Evolutionary conservation across 92 coral and sea anemone genomes (phyloP).

Genomic region (Palythoa grandis): DNA sequence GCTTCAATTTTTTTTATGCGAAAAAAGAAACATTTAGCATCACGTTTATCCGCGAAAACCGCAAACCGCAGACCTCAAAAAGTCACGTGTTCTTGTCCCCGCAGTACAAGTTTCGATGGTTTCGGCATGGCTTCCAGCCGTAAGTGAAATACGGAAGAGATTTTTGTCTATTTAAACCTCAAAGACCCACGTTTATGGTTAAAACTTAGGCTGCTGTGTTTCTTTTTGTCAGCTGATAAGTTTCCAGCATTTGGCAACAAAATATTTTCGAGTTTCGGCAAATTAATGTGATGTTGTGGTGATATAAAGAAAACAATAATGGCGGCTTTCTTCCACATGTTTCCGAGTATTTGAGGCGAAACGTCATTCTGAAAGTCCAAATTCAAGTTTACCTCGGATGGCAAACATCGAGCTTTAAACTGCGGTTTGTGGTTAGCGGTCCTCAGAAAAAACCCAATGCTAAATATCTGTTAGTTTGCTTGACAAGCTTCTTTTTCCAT

Average conservation of each 20-base stretch:
- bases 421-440: not conserved
- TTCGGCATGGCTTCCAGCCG: conserved; percentile 33
- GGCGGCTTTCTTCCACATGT: not conserved
- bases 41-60: conserved; percentile 44
- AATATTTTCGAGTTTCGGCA: conserved; percentile 5
- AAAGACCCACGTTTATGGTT: not conserved
- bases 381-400: not conserved
- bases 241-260: not conserved
- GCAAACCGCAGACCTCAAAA: conserved; percentile 57
- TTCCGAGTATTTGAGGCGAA: not conserved
- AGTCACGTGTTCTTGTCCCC: conserved; percentile 43
- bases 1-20: no score
- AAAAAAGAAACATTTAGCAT: conserved; percentile 19
- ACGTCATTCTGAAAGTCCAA: not conserved
- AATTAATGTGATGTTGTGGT: not conserved
- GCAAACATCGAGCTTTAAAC: not conserved
- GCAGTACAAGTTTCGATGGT: conserved; percentile 48
- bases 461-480: no score
- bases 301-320: not conserved
- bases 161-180: not conserved
- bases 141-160: conserved; percentile 37
- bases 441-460: not conserved
- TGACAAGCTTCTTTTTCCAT: no score
- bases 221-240: not conserved
- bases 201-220: not conserved